Percentiles rank a stretch among this genome's conserved stretches.
Conservation (phyloP, 2,113 vertebrate genomes). For the Otis tarda region DNA sequence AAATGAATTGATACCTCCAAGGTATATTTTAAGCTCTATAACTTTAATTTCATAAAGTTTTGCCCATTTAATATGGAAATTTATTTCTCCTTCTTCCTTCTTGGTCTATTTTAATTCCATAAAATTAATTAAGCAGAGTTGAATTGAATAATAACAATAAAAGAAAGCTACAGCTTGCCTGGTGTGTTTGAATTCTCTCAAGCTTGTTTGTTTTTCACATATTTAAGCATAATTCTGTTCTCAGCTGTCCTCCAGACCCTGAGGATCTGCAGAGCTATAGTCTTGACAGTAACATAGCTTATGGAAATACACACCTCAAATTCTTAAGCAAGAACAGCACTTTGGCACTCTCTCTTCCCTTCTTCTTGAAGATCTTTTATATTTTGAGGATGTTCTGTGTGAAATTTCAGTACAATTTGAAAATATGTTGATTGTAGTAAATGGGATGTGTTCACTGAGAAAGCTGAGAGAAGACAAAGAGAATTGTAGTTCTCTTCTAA, state of each 20-base stretch:
- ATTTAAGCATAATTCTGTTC: background rate
- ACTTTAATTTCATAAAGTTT: background rate
- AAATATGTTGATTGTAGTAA: background rate
- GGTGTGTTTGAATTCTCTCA: background rate
- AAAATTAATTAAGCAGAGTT: background rate
- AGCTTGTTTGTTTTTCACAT: background rate
- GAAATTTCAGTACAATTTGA: background rate
- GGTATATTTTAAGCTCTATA: constrained; percentile 1
- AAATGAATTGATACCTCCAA: background rate
- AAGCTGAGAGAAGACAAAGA: background rate
- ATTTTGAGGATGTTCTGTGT: background rate
- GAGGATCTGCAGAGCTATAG: background rate
- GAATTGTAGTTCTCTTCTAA: background rate
- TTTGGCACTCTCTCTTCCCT: background rate
- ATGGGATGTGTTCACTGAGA: background rate
- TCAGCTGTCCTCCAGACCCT: background rate
- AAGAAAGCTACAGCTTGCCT: background rate
- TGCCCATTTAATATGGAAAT: background rate
- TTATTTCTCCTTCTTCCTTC: background rate
- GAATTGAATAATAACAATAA: background rate
- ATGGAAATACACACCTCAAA: background rate
- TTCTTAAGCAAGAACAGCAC: background rate
- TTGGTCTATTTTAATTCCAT: background rate
- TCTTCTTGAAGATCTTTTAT: background rate
- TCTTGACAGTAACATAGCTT: background rate